Evolutionary conservation across 2,113 vertebrate genomes (phyloP).

Genomic region (Nothocercus julius): DNA sequence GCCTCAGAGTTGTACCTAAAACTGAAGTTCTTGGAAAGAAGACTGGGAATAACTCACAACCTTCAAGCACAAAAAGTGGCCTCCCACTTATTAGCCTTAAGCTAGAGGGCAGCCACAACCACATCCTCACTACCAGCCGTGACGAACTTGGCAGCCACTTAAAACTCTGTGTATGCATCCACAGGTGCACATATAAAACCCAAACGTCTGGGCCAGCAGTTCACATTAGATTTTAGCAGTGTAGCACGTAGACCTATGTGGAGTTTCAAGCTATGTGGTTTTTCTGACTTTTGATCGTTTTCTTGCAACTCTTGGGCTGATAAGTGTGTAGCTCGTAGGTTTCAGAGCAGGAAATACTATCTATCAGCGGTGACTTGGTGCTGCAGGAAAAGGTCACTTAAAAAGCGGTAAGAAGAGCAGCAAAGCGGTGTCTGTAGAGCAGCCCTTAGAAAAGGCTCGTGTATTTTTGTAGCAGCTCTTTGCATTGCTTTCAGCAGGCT

Average conservation of each 20-base stretch:
- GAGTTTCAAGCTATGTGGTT: background rate
- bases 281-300: background rate
- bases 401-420: background rate
- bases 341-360: too few relatives aligned
- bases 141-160: rapidly evolving
- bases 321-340: background rate
- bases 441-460: background rate
- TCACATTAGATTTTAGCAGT: rapidly evolving
- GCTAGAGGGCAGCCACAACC: background rate
- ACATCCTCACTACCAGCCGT: background rate
- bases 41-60: background rate
- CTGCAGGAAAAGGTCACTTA: background rate
- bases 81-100: background rate
- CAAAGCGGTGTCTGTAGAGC: background rate
- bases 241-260: rapidly evolving
- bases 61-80: background rate
- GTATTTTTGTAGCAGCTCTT: background rate
- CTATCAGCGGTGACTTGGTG: background rate
- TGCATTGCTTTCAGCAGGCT: background rate
- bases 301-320: background rate
- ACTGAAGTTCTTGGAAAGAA: background rate
- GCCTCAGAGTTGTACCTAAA: background rate
- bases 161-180: background rate
- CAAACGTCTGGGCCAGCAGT: rapidly evolving
- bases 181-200: background rate